These are phyloP conservation scores for Lepidonotus clava DNA, from an alignment of 2,888 invertebrate genomes.

Conservation along the genomic window DNA sequence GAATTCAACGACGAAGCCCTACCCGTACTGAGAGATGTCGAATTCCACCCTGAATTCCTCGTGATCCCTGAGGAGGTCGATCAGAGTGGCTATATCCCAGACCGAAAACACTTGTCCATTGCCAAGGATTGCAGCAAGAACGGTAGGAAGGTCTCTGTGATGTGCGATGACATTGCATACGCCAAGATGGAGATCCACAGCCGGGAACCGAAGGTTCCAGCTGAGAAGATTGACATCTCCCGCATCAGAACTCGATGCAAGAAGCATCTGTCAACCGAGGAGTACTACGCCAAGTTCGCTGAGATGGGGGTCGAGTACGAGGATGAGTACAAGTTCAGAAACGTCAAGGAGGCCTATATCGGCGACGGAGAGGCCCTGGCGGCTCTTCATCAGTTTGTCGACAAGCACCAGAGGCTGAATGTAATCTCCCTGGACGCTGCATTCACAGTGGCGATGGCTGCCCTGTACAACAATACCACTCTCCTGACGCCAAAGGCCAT, in stretches of 20 bases:
- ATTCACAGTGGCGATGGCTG: conserved; percentile 47
- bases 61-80: conserved; percentile 11
- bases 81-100: conserved; percentile 16
- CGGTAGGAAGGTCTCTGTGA: neutral
- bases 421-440: conserved; percentile 31
- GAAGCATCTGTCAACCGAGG: conserved; percentile 4
- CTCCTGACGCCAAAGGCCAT: conserved; percentile 22
- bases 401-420: conserved; percentile 39
- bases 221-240: neutral
- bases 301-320: conserved; percentile 54
- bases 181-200: neutral
- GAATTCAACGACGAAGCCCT: neutral
- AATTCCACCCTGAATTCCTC: conserved; percentile 35
- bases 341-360: conserved; percentile 25
- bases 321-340: conserved; percentile 29
- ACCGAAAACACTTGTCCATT: conserved; percentile 11
- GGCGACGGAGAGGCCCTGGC: conserved; percentile 46
- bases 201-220: neutral
- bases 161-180: conserved; percentile 28
- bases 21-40: conserved; percentile 35
- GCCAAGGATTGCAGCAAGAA: neutral
- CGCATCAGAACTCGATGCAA: neutral
- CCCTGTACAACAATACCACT: conserved; percentile 12
- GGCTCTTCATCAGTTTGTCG: neutral
- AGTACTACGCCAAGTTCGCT: conserved; percentile 43